Percentiles rank a stretch among this genome's conserved stretches.
These are phyloP conservation scores for Ichneumoninae sp. DNA, from an alignment of 2,888 invertebrate genomes.

Conservation along the genomic window DNA sequence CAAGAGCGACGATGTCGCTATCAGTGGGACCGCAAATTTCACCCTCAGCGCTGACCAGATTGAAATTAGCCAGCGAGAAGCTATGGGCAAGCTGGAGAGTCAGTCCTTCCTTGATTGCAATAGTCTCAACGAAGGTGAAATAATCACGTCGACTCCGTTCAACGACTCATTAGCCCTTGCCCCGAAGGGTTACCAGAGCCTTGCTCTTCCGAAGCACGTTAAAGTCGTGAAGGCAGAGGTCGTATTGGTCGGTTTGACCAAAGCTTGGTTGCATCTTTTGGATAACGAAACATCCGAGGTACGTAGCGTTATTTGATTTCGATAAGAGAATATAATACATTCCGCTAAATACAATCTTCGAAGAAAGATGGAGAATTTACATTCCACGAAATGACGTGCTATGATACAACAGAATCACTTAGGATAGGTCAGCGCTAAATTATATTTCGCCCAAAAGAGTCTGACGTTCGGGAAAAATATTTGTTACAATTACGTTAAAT, in stretches of 20 bases:
- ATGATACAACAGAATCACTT: neutral
- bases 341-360: neutral
- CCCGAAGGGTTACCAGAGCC: neutral
- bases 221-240: conserved; percentile 69
- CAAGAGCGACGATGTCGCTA: neutral
- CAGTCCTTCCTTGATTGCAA: conserved; percentile 34
- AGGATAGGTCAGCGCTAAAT: neutral
- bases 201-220: conserved; percentile 53
- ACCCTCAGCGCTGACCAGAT: conserved; percentile 30
- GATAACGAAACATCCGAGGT: conserved; percentile 53
- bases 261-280: conserved; percentile 49
- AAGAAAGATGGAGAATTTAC: neutral
- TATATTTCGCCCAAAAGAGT: neutral
- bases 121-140: conserved; percentile 23
- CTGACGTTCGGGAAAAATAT: neutral
- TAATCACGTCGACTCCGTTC: conserved; percentile 56
- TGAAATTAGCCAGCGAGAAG: conserved; percentile 16
- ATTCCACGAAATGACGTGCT: neutral
- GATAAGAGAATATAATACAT: neutral
- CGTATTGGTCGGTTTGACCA: neutral
- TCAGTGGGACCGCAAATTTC: conserved; percentile 38
- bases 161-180: conserved; percentile 28
- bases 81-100: conserved; percentile 22
- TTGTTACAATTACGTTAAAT: neutral
- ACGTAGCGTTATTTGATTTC: neutral